Evolutionary conservation across 2,888 invertebrate genomes (phyloP).

Genomic region (Drosophila picticornis): DNA sequence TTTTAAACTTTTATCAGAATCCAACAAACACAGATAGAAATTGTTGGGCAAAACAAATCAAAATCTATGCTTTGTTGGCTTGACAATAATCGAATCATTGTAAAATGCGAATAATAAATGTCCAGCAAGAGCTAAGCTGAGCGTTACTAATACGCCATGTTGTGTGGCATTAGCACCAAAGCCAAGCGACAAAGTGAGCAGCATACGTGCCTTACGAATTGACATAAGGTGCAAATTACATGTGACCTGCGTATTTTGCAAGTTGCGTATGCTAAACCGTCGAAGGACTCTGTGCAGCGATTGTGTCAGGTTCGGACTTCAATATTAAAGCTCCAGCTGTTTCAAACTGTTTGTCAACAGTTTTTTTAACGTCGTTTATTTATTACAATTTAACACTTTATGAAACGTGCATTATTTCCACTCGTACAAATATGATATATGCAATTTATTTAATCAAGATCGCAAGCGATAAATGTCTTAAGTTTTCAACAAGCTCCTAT

Average conservation of each 20-base stretch:
- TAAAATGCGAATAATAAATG: conserved; percentile 25
- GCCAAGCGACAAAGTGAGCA: conserved; percentile 13
- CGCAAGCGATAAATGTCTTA: not conserved
- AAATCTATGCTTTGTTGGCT: not conserved
- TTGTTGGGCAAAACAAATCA: not conserved
- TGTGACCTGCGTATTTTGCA: not conserved
- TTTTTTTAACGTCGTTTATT: not conserved
- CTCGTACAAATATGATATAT: not conserved
- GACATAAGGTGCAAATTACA: conserved; percentile 26
- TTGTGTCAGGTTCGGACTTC: not conserved
- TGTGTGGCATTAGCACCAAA: conserved; percentile 23
- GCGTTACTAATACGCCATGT: conserved; percentile 36
- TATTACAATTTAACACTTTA: not conserved
- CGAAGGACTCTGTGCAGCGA: not conserved
- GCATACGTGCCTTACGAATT: conserved; percentile 19
- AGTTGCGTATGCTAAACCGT: not conserved
- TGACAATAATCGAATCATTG: not conserved
- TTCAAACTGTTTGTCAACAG: not conserved
- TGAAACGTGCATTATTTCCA: not conserved
- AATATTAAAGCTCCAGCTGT: not conserved
- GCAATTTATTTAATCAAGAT: not conserved
- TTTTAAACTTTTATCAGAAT: not conserved
- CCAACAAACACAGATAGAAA: not conserved
- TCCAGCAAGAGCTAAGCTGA: conserved; percentile 4
- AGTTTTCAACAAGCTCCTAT: not conserved